Percentiles rank a stretch among this genome's conserved stretches.
Evolutionary conservation across 2,797 vertebrate genomes (phyloP).

Genomic region (Tragopan temminckii): DNA sequence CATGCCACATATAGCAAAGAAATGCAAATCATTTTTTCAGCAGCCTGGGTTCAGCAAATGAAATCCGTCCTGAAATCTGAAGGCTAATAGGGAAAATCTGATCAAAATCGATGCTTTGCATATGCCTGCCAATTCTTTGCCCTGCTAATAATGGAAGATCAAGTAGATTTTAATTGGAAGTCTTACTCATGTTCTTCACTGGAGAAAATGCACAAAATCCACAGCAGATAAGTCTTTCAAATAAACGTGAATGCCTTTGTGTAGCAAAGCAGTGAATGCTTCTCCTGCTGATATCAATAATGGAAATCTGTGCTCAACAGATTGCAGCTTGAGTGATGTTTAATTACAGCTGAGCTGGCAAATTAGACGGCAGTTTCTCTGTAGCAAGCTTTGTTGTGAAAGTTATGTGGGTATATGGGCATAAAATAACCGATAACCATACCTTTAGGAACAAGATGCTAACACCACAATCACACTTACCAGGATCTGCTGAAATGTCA

Average conservation of each 20-base stretch:
- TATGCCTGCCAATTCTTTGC: neutral
- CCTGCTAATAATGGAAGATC: neutral
- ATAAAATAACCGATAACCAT: neutral
- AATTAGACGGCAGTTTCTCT: neutral
- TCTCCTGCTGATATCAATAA: neutral
- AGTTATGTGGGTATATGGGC: neutral
- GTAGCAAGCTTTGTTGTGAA: neutral
- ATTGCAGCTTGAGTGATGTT: neutral
- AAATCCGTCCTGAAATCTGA: neutral
- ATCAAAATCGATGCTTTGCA: neutral
- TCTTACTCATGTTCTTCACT: neutral
- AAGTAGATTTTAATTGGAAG: neutral
- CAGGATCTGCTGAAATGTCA: neutral
- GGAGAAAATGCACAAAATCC: neutral
- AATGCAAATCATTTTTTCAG: neutral
- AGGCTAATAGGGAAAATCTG: neutral
- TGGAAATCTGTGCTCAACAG: conserved; percentile 2
- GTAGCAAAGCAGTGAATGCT: neutral
- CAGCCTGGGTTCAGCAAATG: neutral
- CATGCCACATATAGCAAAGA: neutral
- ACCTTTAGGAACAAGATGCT: neutral
- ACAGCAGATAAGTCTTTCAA: neutral
- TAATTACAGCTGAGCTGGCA: conserved; percentile 18
- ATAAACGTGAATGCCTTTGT: neutral
- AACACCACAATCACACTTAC: neutral